Conservation (phyloP, 2,888 invertebrate species). For the Julus scandinavius region DNA sequence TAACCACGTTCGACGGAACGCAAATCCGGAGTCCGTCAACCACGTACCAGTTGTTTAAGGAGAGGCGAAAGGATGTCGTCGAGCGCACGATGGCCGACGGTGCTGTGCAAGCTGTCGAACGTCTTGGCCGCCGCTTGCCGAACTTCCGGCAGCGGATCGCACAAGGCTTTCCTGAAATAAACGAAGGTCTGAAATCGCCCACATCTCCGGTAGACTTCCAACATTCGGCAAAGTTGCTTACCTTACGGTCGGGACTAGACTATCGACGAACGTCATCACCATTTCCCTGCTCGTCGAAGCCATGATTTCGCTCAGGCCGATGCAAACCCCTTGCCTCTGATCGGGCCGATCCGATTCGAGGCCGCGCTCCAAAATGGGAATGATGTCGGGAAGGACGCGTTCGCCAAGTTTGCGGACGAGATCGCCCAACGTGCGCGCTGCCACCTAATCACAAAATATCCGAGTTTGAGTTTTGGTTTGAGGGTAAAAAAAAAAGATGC, state of each 20-base stretch:
- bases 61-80: conserved; percentile 96
- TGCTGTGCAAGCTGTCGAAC: conserved; percentile 94
- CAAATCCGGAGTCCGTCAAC: background rate
- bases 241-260: conserved; percentile 90
- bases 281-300: conserved; percentile 94
- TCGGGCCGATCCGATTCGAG: conserved; percentile 90
- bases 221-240: conserved; percentile 59
- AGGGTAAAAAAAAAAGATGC: background rate
- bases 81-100: conserved; percentile 90
- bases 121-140: conserved; percentile 95
- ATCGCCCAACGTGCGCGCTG: conserved; percentile 95
- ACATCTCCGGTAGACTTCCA: no score
- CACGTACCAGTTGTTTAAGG: conserved; percentile 77
- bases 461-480: no score
- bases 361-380: conserved; percentile 95
- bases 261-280: conserved; percentile 89
- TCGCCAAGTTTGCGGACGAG: conserved; percentile 97
- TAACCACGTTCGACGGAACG: background rate
- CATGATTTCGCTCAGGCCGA: conserved; percentile 98
- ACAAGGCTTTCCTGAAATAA: conserved; percentile 80
- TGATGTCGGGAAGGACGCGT: conserved; percentile 95
- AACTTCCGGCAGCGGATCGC: conserved; percentile 91
- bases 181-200: background rate
- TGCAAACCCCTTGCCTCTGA: conserved; percentile 98
- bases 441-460: conserved; percentile 73